Evolutionary conservation across 2,113 vertebrate genomes (phyloP).

Genomic region (Electrona antarctica): DNA sequence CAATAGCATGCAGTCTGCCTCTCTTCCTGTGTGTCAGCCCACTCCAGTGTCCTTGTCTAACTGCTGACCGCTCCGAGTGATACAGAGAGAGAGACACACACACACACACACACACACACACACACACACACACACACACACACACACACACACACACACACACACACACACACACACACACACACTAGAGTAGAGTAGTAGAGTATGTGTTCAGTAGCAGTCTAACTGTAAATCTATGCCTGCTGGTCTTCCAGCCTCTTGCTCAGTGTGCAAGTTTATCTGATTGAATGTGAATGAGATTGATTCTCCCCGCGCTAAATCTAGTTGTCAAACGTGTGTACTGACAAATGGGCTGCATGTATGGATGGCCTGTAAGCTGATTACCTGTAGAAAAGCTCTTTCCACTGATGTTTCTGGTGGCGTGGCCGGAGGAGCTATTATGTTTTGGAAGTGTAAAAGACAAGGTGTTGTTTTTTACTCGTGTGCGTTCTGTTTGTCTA

Average conservation of each 20-base stretch:
- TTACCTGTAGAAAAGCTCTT: slow-evolving; percentile 35
- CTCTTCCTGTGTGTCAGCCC: slow-evolving; percentile 80
- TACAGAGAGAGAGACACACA: slow-evolving; percentile 4
- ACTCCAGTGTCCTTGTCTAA: slow-evolving; percentile 65
- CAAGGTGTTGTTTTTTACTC: no score
- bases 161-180: no score
- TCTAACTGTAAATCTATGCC: slow-evolving; percentile 65
- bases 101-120: no score
- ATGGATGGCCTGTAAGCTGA: slow-evolving; percentile 32
- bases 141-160: no score
- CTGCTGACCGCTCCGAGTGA: slow-evolving; percentile 21
- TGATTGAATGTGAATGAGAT: slow-evolving; percentile 67
- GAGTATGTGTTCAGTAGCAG: slow-evolving; percentile 55
- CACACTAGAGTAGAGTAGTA: no score
- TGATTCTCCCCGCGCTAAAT: slow-evolving; percentile 55
- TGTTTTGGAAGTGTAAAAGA: no score
- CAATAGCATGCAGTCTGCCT: slow-evolving; percentile 86
- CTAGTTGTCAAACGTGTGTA: slow-evolving; percentile 54
- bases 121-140: no score
- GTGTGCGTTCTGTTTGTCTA: no score
- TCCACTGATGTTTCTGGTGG: slow-evolving; percentile 11
- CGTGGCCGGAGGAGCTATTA: no score
- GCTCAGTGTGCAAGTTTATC: slow-evolving; percentile 57
- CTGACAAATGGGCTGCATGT: slow-evolving; percentile 39
- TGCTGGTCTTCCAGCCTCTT: slow-evolving; percentile 31